Conservation (phyloP, 2,113 vertebrate species). For the Litocranius walleri region DNA sequence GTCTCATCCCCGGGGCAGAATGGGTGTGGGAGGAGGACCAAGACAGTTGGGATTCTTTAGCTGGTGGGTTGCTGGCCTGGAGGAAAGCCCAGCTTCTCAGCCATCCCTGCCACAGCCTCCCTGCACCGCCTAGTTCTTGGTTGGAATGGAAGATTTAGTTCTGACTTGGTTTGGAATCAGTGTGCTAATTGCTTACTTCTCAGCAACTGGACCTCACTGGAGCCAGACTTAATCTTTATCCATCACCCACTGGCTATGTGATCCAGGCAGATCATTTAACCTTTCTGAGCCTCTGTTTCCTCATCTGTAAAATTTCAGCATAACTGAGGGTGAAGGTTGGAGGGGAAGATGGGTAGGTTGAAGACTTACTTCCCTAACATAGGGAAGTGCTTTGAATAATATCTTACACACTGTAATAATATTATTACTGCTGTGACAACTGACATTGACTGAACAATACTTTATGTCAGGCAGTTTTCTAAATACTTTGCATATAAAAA, state of each 20-base stretch:
- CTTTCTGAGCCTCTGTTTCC: slow-evolving; percentile 9
- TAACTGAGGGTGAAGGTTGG: neutral
- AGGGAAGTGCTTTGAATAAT: neutral
- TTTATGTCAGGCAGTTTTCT: neutral
- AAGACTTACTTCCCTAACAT: neutral
- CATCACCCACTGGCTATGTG: neutral
- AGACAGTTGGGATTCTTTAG: slow-evolving; percentile 60
- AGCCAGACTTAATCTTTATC: neutral
- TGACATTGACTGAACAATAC: neutral
- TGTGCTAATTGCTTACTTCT: neutral
- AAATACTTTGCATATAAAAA: neutral
- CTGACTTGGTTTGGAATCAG: neutral
- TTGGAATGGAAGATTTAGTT: neutral
- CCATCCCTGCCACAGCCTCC: neutral
- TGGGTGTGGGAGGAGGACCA: slow-evolving; percentile 52
- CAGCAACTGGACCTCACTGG: neutral
- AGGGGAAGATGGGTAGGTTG: neutral
- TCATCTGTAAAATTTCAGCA: neutral
- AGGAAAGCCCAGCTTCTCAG: slow-evolving; percentile 1
- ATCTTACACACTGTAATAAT: neutral
- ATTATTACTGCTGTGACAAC: neutral
- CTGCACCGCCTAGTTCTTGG: neutral
- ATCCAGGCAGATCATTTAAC: neutral
- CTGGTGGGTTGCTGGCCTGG: slow-evolving; percentile 57
- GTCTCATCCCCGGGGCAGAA: slow-evolving; percentile 53